Conservation (phyloP, 2,113 vertebrate genomes). For the Trinectes maculatus region DNA sequence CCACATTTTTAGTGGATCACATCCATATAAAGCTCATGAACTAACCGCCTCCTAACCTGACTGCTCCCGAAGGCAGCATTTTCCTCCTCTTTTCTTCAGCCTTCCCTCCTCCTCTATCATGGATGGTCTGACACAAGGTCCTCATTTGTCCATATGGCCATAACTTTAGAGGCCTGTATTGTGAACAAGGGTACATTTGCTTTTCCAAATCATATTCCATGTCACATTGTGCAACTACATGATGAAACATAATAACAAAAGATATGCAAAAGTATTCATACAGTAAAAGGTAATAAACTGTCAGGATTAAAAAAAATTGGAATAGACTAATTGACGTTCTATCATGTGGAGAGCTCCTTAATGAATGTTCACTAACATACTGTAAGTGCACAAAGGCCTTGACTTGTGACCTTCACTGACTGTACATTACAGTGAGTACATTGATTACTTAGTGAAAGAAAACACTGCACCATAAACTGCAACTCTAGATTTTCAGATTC, state of each 20-base stretch:
- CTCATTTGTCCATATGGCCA: not conserved
- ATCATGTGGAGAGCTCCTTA: too few species aligned
- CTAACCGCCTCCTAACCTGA: not conserved
- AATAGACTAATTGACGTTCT: too few species aligned
- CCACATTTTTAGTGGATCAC: too few species aligned
- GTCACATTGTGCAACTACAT: not conserved
- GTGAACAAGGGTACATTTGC: not conserved
- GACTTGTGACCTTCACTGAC: too few species aligned
- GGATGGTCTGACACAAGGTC: not conserved
- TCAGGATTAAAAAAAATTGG: too few species aligned
- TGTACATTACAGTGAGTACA: too few species aligned
- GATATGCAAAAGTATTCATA: not conserved
- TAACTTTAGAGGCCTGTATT: not conserved
- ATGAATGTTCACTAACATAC: too few species aligned
- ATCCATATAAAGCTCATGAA: too few species aligned
- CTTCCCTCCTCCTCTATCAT: not conserved
- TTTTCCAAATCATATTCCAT: not conserved
- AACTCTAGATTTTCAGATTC: not conserved
- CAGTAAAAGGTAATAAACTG: too few species aligned
- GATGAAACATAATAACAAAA: not conserved
- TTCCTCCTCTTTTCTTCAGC: not conserved
- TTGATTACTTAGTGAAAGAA: not conserved
- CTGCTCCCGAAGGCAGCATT: constrained; percentile 8
- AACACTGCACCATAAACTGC: not conserved
- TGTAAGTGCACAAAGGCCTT: too few species aligned